Evolutionary conservation across 2,113 vertebrate genomes (phyloP).

Genomic region (Dipodomys merriami): DNA sequence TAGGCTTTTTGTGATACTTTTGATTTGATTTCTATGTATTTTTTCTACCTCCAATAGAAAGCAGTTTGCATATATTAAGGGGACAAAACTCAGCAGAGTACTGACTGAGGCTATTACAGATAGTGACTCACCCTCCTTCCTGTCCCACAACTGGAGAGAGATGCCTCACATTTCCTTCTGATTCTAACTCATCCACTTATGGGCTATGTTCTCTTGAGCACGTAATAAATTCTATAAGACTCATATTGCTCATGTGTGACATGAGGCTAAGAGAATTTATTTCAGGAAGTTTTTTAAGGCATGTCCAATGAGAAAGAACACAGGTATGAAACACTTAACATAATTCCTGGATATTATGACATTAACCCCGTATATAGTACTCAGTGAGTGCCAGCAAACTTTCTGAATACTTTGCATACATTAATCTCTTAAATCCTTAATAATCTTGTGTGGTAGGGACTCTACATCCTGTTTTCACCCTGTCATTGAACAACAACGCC

Average conservation of each 20-base stretch:
- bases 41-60: slow-evolving; percentile 39
- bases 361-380: not conserved
- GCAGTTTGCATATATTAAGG: not conserved
- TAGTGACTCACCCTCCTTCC: not conserved
- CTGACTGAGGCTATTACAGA: not conserved
- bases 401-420: not conserved
- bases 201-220: not conserved
- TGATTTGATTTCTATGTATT: slow-evolving; percentile 4
- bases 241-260: not conserved
- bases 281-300: not conserved
- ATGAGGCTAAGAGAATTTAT: not conserved
- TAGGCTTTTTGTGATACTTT: not conserved
- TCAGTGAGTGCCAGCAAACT: not conserved
- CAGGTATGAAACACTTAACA: not conserved
- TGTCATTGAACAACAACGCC: not conserved
- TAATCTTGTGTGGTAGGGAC: not conserved
- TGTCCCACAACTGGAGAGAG: not conserved
- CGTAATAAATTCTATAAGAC: not conserved
- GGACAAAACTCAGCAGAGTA: not conserved
- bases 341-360: not conserved
- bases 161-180: not conserved
- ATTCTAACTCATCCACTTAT: not conserved
- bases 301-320: not conserved
- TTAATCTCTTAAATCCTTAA: not conserved
- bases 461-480: not conserved